Base-by-base conservation (phyloP, 2,797 vertebrate genomes). In the Sternarchorhynchus goeldii region DNA sequence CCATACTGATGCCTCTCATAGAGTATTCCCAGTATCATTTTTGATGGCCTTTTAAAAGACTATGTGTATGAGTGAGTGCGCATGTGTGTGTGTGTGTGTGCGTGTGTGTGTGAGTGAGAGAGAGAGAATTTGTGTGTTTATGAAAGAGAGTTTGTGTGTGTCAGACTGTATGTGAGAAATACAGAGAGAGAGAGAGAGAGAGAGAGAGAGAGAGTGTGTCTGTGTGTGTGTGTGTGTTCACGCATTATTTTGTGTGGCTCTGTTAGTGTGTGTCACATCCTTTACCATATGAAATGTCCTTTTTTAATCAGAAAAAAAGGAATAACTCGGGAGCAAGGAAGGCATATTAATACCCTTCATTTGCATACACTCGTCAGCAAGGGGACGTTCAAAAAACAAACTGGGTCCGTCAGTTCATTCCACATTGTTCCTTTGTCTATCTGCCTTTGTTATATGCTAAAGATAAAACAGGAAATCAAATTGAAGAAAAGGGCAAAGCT, bases 381-480 rank as follows among this genome's bases (percentile, higher is more conserved):
- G 91, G 91, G 90, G 92, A 91, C 88, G 90, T 92, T 91, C 87
- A 84, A 87, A 25, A 84, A 90, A 93, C 90, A 92, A 92, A 92
- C 88, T 91, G 91, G 90, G 92, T 93, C 93, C 81, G 88, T 93
- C 92, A 92, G 91, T 93, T 93, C 92, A 91, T 93, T 93, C 92
- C 91, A 93, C 90, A 91, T 90, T 90, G 93, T 92, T 93, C 91
- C 89, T 93, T 93, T 93, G 92, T 93, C 93, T 93, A 90, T 93
- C 92, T 92, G 92, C 90, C 92, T 93, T 94, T 93, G 91, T 93
- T 92, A 92, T 91, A 93, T 92, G 91, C 91, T 92, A 91, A 92
- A 94, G 93, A 93, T 93, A 93, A 93, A 92, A 90, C 88, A 91
- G 87, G 90, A 91, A 92, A 93, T 93, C 90, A 92, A 93, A 93